Evolutionary conservation across 2,888 invertebrate genomes (phyloP), one percentile per base, ranked within the genome.

Genomic region (Oscheius myriophilus): DNA sequence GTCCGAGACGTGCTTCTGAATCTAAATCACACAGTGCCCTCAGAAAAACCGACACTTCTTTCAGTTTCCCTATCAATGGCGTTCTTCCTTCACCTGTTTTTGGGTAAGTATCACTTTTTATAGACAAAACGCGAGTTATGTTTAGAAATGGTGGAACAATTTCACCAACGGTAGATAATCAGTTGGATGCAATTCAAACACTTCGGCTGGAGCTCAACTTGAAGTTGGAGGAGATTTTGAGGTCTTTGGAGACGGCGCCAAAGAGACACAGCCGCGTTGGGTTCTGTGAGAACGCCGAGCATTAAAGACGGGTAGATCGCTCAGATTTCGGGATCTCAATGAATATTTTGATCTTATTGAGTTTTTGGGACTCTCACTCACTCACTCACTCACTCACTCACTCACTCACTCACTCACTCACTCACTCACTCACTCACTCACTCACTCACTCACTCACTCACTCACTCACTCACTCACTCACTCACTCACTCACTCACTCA

Each of bases 11-110:
- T 0, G 39, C 53, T 2, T 69, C 69, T 2, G 71, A 75, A 49
- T 42, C 66, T 9, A 23, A 51, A 49, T 67, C 70, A 11, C 79
- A 79, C 43, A 70, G 69, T 59, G 71, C 72, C 57, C 72, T 79
- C 21, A 67, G 77, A 12, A 79, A 79, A 70, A 78, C 79, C 0
- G 79, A 79, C 39, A 78, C 79, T 23, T 71, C 76, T 12, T 71
- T 75, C 59, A 75, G 69, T 46, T 76, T 79, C 61, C 76, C 76
- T 4, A 71, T 71, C 21, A 71, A 75, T 33, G 75, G 74, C 0
- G 49, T 45, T 1, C 26, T 67, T 11, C 14, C 46, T 33, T 63
- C 53, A 1, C 63, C 53, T 9, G 51, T 39, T 14, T 39, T 51
- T 21, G 21, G 49, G 62, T 39, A 39, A 41, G 21, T 57, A 39